These are phyloP conservation scores for Drosophila sp. DNA, from an alignment of 1,140 invertebrate species.

Conservation along the genomic window DNA sequence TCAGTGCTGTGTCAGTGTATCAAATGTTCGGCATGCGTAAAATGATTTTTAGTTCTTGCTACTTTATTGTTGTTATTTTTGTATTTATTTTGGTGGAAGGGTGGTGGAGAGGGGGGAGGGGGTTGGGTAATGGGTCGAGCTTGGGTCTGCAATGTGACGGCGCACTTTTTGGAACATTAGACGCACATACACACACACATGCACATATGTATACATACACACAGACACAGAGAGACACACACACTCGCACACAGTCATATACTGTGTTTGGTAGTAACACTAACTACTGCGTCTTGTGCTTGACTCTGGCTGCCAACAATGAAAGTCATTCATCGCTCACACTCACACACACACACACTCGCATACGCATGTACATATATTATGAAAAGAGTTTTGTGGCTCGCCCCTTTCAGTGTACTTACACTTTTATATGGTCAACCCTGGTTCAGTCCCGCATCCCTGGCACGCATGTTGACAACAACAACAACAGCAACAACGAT, in stretches of 20 bases:
- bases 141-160: conserved; percentile 45
- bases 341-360: conserved; percentile 36
- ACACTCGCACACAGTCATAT: conserved; percentile 4
- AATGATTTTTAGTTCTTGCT: not conserved
- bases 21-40: not conserved
- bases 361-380: not conserved
- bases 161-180: conserved; percentile 69
- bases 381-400: conserved; percentile 54
- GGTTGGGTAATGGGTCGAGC: not conserved
- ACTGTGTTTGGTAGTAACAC: conserved; percentile 39
- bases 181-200: conserved; percentile 32
- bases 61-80: not conserved
- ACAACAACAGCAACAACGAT: conserved; percentile 19
- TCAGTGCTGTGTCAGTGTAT: not conserved
- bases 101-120: no score
- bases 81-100: not conserved
- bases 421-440: conserved; percentile 27
- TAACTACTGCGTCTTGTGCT: conserved; percentile 66
- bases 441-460: conserved; percentile 4
- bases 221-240: conserved; percentile 26
- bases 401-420: conserved; percentile 32
- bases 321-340: conserved; percentile 69
- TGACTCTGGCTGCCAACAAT: conserved; percentile 63
- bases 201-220: no score
- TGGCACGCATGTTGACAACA: conserved; percentile 39